Evolutionary conservation across 1,140 invertebrate genomes (phyloP), one percentile per base, ranked within the genome.

Genomic region (Oreohelix idahoensis): DNA sequence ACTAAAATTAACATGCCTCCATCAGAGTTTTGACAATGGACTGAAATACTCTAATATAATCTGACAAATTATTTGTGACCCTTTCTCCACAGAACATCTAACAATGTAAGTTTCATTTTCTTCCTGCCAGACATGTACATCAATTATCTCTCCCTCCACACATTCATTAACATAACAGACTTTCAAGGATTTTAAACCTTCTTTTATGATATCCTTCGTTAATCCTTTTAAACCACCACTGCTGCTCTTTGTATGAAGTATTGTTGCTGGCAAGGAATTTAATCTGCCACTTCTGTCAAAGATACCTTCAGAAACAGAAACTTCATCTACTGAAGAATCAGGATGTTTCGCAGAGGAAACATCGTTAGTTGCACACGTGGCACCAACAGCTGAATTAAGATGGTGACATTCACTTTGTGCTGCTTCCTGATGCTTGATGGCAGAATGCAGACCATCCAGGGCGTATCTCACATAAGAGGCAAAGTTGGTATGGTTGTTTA

Each of bases 401-500:
- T 45, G 42, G 15, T 45, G 42, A 45, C 5, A 45, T 53, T 17
- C 49, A 17, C 13, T 26, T 32, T 15, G 15, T 58, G 29, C 17
- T 32, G 49, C 42, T 29, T 15, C 69, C 42, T 45, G 63, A n/a
- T 78, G 39, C 0, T 51, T 23, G 26, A 83, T 0, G 5, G 69
- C 83, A n/a, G 42, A 35, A 35, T 78, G 63, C 23, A 84, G 11
- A 29, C 80, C 80, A 63, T 85, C 81, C n/a, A 81, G 13, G 2
- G 75, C 84, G 53, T 83, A 85, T 20, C 78, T 51, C 23, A 80
- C n/a, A 49, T 85, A 85, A 53, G 76, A 79, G 49, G 77, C 38
- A 51, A 53, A 81, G 70, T 79, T 85, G 70, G 84, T 83, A 66
- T 85, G 84, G 26, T 85, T 38, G 42, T 85, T 75, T 70, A 38